Evolutionary conservation across 2,797 vertebrate species (phyloP), one percentile per base, ranked within the genome.

Genomic region (Sebastes glaucus): DNA sequence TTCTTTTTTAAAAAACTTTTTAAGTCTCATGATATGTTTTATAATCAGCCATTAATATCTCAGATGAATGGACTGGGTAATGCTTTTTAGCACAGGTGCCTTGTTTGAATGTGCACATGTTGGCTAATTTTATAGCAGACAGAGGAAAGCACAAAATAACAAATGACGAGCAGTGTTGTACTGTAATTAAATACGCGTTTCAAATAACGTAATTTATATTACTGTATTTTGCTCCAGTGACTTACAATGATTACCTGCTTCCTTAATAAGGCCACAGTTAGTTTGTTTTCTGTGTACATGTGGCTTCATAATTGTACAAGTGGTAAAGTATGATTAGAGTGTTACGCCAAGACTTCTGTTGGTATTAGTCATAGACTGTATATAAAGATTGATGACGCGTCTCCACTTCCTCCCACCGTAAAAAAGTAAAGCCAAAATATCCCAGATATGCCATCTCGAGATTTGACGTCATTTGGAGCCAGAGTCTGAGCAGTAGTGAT

Each of bases 161-260:
- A 68, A 73, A 87, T 82, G 27, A 83, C 59, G 25, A 38, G 42
- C 11, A 62, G 55, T 64, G 46, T 75, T 81, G 8, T 71, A 72
- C 55, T 49, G 32, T 77, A 77, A 75, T 87, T 75, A 66, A 81
- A 75, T 64, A 42, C 46, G 70, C 57, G 2, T 78, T 80, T 73
- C 14, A 68, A 84, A 46, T 83, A 81, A 56, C 63, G 72, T 30
- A 60, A 81, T 23, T 20, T 74, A 61, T 80, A 78, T 84, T 80
- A 49, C 64, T 85, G 20, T 68, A 77, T 72, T 80, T 86, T 86
- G 63, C 57, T 74, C 57, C 71, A 82, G 75, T 81, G 73, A 86
- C 14, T 87, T 71, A 75, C 55, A 78, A 55, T 76, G 65, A 91
- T 85, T 78, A 85, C 59, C 42, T 74, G 25, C 32, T 71, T 82